Percentiles rank a stretch among this genome's conserved stretches.
Evolutionary conservation across 2,888 invertebrate genomes (phyloP).

Genomic region (Chloromyia formosa): DNA sequence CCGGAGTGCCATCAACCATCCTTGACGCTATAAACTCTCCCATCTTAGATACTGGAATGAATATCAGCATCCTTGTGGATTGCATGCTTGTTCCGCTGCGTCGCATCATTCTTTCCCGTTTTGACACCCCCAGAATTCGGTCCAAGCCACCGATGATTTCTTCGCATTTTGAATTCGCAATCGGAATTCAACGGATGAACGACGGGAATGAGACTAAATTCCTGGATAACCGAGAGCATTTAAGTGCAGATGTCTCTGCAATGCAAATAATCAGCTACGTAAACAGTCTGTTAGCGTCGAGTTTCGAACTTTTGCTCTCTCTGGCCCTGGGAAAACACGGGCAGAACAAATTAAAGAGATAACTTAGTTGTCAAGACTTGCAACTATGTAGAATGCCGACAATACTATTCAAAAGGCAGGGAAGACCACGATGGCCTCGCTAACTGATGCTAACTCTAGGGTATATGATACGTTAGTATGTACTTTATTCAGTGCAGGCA

Average conservation of each 20-base stretch:
- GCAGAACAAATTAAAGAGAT: constrained; percentile 48
- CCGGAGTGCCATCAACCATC: constrained; percentile 27
- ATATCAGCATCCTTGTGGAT: neutral
- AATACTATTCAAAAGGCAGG: neutral
- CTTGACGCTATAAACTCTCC: constrained; percentile 15
- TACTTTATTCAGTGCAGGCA: neutral
- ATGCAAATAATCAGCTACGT: constrained; percentile 47
- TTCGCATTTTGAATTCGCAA: neutral
- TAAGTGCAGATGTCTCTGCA: constrained; percentile 38
- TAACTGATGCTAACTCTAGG: no score
- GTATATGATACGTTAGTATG: neutral
- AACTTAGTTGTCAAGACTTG: constrained; percentile 13
- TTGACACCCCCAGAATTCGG: neutral
- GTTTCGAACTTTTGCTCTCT: neutral
- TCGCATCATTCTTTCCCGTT: neutral
- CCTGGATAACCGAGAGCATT: constrained; percentile 18
- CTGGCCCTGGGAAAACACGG: neutral
- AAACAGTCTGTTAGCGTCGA: constrained; percentile 42
- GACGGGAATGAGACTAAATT: neutral
- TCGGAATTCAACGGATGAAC: neutral
- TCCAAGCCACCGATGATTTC: constrained; percentile 9
- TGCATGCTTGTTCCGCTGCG: neutral
- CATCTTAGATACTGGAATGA: neutral
- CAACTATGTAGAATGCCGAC: constrained; percentile 6
- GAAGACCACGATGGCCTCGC: neutral